Base-by-base conservation (phyloP, 2,888 invertebrate genomes). In the Aphidius colemani region DNA sequence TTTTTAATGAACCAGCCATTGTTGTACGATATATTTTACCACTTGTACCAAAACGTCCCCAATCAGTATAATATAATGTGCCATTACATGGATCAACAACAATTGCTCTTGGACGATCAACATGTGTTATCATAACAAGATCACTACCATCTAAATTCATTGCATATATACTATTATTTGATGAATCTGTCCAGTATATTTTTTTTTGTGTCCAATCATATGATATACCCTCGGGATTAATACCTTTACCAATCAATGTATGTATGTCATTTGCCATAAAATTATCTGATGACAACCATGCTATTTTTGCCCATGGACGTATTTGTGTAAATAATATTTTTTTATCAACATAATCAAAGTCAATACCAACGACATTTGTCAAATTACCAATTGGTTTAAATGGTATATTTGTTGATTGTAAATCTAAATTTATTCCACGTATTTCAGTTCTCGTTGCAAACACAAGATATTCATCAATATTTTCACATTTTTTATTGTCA, bases 141-240 rank as follows among this genome's bases (percentile, higher is more conserved):
- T 94, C 91, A 0, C 90, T 86, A 2, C 95, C 94, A 76, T 96
- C 94, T 30, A 94, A 83, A 78, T 96, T 95, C 93, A 98, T 95
- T 0, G 96, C 93, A 75, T 96, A 96, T 63, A 97, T 96, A 9
- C 94, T 94, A 74, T 94, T 95, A 73, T 96, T 96, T 0, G 93
- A 92, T 41, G 95, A 95, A 76, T 98, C 98, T 0, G 98, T 96
- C 96, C 97, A 99, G 82, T 98, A 98, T 46, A 99, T 89, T 81
- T 97, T 98, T 79, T 94, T 93, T 72, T 95, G 95, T 0, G 98
- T 95, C 98, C 98, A 99, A 78, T 99, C 98, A 78, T 96, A 96
- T 0, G 96, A 94, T 67, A 96, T 92, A 6, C 96, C 95, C 81
- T 96, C 95, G 0, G 96, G 95, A 82, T 95, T 95, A 61, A 95